Evolutionary conservation across 2,888 invertebrate genomes (phyloP), one percentile per base, ranked within the genome.

Genomic region (Zaprionus obscuricornis): DNA sequence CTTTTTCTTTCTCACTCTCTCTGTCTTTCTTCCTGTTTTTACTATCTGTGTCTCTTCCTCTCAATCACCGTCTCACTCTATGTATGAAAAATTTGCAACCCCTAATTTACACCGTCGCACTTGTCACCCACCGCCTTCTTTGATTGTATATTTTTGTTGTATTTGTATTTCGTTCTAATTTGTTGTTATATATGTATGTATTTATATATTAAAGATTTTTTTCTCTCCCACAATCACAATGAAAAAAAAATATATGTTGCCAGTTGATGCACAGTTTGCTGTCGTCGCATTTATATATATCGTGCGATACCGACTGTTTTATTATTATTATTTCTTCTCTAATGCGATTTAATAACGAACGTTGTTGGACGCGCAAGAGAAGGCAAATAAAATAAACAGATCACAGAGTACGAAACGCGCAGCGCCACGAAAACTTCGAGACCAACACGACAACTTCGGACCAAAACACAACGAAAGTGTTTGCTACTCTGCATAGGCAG

Each of bases 381-480:
- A n/a, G n/a, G n/a, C 52, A 51, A 47, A 49, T 60, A 40, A 52
- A 60, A 51, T 49, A 65, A 66, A 68, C 60, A 59, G 29, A 46
- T 29, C 62, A 17, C 27, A 14, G n/a, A 42, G 3, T 33, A 56
- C 54, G 50, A 64, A 46, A 67, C 64, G 54, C 68, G 69, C 69
- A 51, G 55, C 47, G 49, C 68, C 50, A 68, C 64, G 67, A 31
- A 50, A 68, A 39, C 52, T 45, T 54, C 69, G 54, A 65, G n/a
- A n/a, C n/a, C n/a, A n/a, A n/a, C n/a, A n/a, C n/a, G n/a, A n/a
- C n/a, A n/a, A n/a, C n/a, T n/a, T n/a, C n/a, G n/a, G 46, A 70
- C 59, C 68, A 69, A 68, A 68, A 68, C 70, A 68, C 55, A 55
- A 69, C 65, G 55, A 65, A 65, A 49, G 34, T 60, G 46, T 22